Evolutionary conservation across 2,888 invertebrate species (phyloP).

Genomic region (Escarpia spicata): DNA sequence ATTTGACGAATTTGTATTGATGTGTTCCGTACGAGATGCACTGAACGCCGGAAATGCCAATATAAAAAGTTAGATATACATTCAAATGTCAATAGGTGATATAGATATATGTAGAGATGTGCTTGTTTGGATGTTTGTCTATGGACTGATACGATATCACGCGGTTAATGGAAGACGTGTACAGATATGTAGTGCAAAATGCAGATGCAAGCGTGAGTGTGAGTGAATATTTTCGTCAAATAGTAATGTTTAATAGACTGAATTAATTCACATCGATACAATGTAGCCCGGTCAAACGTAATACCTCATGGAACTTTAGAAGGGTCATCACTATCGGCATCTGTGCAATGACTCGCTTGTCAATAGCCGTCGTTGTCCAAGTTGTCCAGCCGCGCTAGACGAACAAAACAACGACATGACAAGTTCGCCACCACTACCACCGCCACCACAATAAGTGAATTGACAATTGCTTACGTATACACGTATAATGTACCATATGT

Average conservation of each 20-base stretch:
- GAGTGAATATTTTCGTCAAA: background rate
- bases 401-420: background rate
- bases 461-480: too few species aligned
- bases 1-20: background rate
- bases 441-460: too few species aligned
- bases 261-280: background rate
- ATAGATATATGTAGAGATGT: too few species aligned
- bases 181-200: too few species aligned
- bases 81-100: too few species aligned
- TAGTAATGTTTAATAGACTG: background rate
- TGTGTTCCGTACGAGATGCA: background rate
- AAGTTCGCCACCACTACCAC: too few species aligned
- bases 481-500: background rate
- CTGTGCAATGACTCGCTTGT: slow-evolving; percentile 8
- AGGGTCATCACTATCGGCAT: slow-evolving; percentile 14
- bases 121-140: too few species aligned
- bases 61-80: too few species aligned
- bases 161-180: too few species aligned
- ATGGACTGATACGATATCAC: too few species aligned
- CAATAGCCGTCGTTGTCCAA: slow-evolving; percentile 19
- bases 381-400: background rate
- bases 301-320: background rate
- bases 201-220: background rate
- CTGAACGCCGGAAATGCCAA: background rate
- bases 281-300: background rate